phyloP scores from a whole-genome alignment of 1,140 invertebrate species.

The Eufriesea mexicana region DNA sequence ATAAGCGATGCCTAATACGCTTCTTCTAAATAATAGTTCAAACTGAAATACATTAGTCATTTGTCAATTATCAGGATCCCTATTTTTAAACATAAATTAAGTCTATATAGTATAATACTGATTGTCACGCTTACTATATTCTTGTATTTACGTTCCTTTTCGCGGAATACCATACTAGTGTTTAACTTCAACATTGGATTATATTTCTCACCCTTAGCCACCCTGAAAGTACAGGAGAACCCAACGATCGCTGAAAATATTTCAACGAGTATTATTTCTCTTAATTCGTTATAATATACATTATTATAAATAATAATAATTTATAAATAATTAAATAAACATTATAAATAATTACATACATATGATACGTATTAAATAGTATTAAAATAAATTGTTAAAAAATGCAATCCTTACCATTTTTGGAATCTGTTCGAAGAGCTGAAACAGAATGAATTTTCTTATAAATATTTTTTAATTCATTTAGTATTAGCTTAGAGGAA shows the following conservation, averaged over 20 bases:
- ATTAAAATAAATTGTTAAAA: neutral
- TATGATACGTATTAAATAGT: too few relatives aligned
- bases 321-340: too few relatives aligned
- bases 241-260: conserved; percentile 85
- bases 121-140: conserved; percentile 81
- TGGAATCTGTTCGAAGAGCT: conserved; percentile 81
- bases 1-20: conserved; percentile 85
- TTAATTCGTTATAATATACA: neutral
- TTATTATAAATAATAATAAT: too few relatives aligned
- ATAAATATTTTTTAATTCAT: neutral
- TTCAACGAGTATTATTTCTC: neutral
- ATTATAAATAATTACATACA: too few relatives aligned
- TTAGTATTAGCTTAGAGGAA: neutral
- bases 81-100: too few relatives aligned
- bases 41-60: conserved; percentile 74
- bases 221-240: conserved; percentile 87
- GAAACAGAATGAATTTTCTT: conserved; percentile 66
- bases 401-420: conserved; percentile 75
- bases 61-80: neutral
- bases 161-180: conserved; percentile 82
- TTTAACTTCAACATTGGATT: conserved; percentile 83
- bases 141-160: conserved; percentile 85
- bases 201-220: conserved; percentile 87
- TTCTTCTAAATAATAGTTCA: conserved; percentile 79
- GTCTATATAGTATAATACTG: neutral